phyloP scores from a whole-genome alignment of 2,797 vertebrate genomes.

The Premnoplex brunnescens region DNA sequence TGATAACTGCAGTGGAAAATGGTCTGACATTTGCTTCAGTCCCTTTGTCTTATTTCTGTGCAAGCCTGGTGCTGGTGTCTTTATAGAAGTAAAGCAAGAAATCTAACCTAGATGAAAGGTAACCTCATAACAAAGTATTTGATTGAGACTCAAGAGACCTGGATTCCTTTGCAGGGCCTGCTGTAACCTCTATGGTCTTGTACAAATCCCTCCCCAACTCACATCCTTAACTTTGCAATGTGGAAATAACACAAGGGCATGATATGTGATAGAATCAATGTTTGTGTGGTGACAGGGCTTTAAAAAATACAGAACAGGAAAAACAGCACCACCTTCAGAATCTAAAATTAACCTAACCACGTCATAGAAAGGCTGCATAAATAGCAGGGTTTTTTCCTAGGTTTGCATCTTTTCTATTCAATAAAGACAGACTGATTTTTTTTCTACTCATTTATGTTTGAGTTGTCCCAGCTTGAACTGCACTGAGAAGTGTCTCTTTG shows the following conservation, averaged over 20 bases:
- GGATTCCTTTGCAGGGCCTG: neutral
- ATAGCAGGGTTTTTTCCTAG: neutral
- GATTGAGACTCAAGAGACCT: neutral
- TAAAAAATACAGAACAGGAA: slow-evolving; percentile 42
- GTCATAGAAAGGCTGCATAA: slow-evolving; percentile 14
- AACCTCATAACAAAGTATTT: neutral
- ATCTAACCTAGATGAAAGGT: neutral
- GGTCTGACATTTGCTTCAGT: neutral
- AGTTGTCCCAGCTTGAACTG: slow-evolving; percentile 8
- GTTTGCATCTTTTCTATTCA: neutral
- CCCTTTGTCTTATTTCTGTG: neutral
- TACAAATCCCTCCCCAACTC: neutral
- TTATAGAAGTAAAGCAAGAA: neutral
- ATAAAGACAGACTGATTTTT: neutral
- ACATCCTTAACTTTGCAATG: neutral
- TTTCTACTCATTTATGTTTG: neutral
- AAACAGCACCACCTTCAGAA: slow-evolving; percentile 44
- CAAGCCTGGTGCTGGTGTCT: neutral
- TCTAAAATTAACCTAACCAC: slow-evolving; percentile 38
- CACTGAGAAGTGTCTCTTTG: neutral
- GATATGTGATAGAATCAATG: neutral
- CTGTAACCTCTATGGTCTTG: neutral
- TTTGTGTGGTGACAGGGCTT: neutral
- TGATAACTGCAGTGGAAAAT: neutral
- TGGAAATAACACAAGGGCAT: neutral